Conservation (phyloP, 35 echinoderm and acorn worm genomes). For the Apostichopus parvimensis region DNA sequence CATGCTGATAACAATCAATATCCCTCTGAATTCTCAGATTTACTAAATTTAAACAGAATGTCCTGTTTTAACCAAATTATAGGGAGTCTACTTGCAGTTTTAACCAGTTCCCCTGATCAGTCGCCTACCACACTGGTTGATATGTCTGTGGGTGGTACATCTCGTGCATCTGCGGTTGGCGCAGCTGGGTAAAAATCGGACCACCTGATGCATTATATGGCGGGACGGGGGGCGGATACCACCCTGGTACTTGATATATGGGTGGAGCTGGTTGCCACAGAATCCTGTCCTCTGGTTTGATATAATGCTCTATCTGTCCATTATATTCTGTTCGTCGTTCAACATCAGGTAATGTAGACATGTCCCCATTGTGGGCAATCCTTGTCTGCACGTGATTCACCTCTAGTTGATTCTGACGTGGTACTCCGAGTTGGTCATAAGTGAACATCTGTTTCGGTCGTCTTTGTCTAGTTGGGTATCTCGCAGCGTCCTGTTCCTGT, state of each 20-base stretch:
- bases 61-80: no score
- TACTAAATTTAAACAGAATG: no score
- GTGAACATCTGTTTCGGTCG: conserved; percentile 7
- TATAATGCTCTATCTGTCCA: neutral
- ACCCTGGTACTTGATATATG: neutral
- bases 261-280: neutral
- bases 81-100: no score
- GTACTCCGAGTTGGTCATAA: conserved; percentile 21
- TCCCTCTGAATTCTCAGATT: no score
- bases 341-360: neutral
- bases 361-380: neutral
- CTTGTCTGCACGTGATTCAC: neutral
- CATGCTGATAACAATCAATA: no score
- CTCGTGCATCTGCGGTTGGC: neutral
- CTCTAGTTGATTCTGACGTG: neutral
- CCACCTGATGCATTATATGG: neutral
- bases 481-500: neutral
- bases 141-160: neutral
- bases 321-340: neutral
- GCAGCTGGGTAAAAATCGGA: neutral
- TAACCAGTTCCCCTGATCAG: neutral
- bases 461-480: conserved; percentile 31
- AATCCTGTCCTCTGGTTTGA: no score
- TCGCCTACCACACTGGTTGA: neutral
- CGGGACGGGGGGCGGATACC: neutral